phyloP scores from a whole-genome alignment of 2,888 invertebrate genomes.

The Euplagia quadripunctaria region DNA sequence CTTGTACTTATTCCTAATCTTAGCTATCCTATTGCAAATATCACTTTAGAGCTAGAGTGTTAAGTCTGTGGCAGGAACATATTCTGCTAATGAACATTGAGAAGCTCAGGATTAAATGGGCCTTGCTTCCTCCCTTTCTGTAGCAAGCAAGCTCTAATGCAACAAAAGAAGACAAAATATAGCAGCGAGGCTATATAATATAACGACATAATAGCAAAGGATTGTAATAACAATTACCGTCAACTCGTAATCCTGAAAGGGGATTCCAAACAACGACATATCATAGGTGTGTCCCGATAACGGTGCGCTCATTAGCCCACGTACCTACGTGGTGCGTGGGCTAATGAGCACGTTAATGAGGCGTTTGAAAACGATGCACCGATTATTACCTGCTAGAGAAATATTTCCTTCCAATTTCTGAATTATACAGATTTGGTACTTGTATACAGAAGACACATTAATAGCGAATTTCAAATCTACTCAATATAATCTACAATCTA shows the following conservation, averaged over 20 bases:
- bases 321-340: background rate
- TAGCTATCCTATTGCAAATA: background rate
- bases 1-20: background rate
- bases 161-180: constrained; percentile 14
- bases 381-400: constrained; percentile 2
- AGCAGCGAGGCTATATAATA: constrained; percentile 9
- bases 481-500: too few relatives aligned
- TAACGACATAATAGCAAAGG: constrained; percentile 5
- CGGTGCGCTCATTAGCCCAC: constrained; percentile 14
- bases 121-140: constrained; percentile 2
- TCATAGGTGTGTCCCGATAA: constrained; percentile 16
- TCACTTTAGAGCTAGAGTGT: constrained; percentile 1
- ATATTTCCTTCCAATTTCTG: background rate
- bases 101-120: constrained; percentile 7
- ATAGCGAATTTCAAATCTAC: too few relatives aligned
- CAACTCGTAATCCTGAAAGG: constrained; percentile 9
- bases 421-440: too few relatives aligned
- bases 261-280: constrained; percentile 16
- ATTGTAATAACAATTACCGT: constrained; percentile 17
- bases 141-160: background rate
- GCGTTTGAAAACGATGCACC: constrained; percentile 9
- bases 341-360: constrained; percentile 17
- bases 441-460: too few relatives aligned
- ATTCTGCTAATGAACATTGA: constrained; percentile 11
- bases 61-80: constrained; percentile 2